Conservation (phyloP, 2,888 invertebrate species). For the Creontiades dilutus region DNA sequence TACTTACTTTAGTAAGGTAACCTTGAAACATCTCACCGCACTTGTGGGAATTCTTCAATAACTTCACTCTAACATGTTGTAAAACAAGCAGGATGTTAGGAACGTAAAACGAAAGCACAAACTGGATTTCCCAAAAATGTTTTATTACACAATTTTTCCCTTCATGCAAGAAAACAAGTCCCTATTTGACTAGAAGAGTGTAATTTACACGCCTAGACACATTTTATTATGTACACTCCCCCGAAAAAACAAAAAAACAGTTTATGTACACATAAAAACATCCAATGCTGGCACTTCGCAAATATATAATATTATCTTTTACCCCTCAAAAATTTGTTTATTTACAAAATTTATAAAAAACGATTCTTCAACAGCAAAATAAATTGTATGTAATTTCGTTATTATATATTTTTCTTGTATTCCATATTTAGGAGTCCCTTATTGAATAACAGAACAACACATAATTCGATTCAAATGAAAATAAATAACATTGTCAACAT, state of each 20-base stretch:
- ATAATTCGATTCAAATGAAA: neutral
- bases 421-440: neutral
- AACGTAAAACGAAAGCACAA: neutral
- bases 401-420: neutral
- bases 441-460: neutral
- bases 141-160: conserved; percentile 44
- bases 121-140: neutral
- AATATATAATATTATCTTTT: conserved; percentile 3
- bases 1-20: too few species aligned
- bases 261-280: conserved; percentile 50
- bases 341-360: conserved; percentile 57
- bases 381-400: conserved; percentile 21
- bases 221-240: conserved; percentile 60
- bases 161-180: conserved; percentile 40
- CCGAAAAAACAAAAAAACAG: conserved; percentile 47
- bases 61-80: too few species aligned
- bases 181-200: conserved; percentile 66
- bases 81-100: neutral
- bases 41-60: too few species aligned
- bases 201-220: conserved; percentile 56
- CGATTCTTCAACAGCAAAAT: conserved; percentile 49
- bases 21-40: too few species aligned
- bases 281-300: conserved; percentile 59
- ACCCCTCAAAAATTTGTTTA: conserved; percentile 3
- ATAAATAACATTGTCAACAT: conserved; percentile 26